These are phyloP conservation scores for Anneissia japonica DNA, from an alignment of 35 echinoderm and acorn worm species.

Conservation along the genomic window DNA sequence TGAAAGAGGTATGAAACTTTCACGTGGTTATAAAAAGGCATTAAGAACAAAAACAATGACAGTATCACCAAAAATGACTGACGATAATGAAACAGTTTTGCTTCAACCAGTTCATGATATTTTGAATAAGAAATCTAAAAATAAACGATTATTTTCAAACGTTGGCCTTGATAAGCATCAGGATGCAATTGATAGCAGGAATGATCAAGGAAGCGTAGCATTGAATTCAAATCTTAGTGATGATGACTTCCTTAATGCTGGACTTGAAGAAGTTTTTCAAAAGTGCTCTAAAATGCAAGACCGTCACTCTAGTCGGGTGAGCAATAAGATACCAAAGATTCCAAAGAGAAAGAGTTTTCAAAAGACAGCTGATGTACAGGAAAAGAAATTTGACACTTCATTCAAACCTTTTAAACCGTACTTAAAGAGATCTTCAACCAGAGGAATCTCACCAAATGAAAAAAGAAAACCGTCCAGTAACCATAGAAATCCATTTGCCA, in stretches of 20 bases:
- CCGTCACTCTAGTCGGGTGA: not conserved
- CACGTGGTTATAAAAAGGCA: not conserved
- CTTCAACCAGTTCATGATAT: not conserved
- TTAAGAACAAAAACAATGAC: not conserved
- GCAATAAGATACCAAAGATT: not conserved
- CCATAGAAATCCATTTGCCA: not conserved
- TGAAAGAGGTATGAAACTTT: not conserved
- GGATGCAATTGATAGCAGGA: not conserved
- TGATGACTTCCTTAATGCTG: not conserved
- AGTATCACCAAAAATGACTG: not conserved
- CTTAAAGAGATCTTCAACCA: not conserved
- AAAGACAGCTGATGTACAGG: not conserved
- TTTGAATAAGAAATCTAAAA: not conserved
- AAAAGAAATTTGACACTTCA: not conserved
- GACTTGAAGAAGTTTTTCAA: not conserved
- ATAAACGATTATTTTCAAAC: not conserved
- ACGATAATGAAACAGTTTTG: not conserved
- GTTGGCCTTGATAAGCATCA: too few relatives aligned
- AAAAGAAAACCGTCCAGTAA: not conserved
- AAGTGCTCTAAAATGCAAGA: not conserved
- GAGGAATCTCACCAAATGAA: not conserved
- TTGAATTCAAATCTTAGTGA: not conserved
- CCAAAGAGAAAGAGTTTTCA: not conserved
- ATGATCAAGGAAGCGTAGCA: not conserved
- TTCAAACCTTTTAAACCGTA: not conserved